Percentiles rank a stretch among this genome's conserved stretches.
Conservation (phyloP, 2,797 vertebrate genomes). For the Typhlichthys subterraneus region DNA sequence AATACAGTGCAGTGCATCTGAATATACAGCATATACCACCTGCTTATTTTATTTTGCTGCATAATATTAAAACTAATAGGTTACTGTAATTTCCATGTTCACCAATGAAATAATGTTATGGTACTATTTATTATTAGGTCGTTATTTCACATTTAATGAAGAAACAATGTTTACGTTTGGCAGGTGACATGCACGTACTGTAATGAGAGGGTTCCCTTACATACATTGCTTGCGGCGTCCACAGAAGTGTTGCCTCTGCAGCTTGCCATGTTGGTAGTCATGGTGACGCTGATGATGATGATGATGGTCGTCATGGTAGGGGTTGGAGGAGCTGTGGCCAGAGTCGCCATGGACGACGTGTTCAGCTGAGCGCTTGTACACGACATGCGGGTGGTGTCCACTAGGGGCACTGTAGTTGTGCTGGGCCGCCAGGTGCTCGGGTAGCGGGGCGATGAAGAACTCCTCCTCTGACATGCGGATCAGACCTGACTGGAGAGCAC, state of each 20-base stretch:
- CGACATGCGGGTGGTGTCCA: constrained; percentile 91
- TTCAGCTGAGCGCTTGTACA: constrained; percentile 92
- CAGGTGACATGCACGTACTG: no score
- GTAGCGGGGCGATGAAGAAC: constrained; percentile 91
- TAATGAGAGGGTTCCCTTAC: constrained; percentile 87
- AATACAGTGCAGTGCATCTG: no score
- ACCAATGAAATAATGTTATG: no score
- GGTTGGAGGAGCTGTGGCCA: constrained; percentile 24
- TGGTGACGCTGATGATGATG: constrained; percentile 54
- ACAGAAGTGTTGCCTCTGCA: constrained; percentile 93
- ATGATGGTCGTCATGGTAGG: constrained; percentile 16
- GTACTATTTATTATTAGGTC: no score
- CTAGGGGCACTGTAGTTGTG: constrained; percentile 87
- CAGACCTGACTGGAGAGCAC: constrained; percentile 87
- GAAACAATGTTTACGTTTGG: no score
- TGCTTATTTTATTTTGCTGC: no score
- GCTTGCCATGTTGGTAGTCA: constrained; percentile 71
- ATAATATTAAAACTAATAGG: no score
- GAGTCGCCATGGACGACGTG: constrained; percentile 69
- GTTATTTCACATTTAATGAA: no score
- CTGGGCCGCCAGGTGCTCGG: constrained; percentile 83
- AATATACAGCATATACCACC: no score
- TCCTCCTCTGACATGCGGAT: constrained; percentile 87
- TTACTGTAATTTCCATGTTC: no score
- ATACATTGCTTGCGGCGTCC: constrained; percentile 99